Conservation (phyloP, 2,888 invertebrate species). For the Hemicrepidius hirtus region DNA sequence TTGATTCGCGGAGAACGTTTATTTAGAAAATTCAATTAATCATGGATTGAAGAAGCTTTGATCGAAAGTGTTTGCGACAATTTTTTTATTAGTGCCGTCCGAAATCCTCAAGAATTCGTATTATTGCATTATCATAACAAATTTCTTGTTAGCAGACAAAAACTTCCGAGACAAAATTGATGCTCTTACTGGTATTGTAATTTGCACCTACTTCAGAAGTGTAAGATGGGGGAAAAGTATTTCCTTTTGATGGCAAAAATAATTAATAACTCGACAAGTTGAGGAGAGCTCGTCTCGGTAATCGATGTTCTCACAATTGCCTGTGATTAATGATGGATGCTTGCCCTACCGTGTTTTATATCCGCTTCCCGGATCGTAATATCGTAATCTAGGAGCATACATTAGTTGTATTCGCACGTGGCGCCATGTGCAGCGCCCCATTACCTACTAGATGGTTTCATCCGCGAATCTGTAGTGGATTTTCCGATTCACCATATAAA, state of each 20-base stretch:
- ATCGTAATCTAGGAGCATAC: slow-evolving; percentile 50
- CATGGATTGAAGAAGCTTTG: slow-evolving; percentile 43
- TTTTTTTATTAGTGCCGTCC: slow-evolving; percentile 54
- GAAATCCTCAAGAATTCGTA: slow-evolving; percentile 51
- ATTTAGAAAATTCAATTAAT: slow-evolving; percentile 54
- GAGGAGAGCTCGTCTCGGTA: slow-evolving; percentile 62
- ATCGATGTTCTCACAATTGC: slow-evolving; percentile 69
- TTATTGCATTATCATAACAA: slow-evolving; percentile 43
- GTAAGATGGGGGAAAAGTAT: slow-evolving; percentile 61
- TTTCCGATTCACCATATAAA: slow-evolving; percentile 9
- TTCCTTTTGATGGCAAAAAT: slow-evolving; percentile 68
- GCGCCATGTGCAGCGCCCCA: slow-evolving; percentile 47
- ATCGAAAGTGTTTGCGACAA: slow-evolving; percentile 58
- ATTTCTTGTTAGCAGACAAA: slow-evolving; percentile 56
- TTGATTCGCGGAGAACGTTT: background rate
- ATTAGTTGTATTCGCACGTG: slow-evolving; percentile 51
- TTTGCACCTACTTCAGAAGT: slow-evolving; percentile 65
- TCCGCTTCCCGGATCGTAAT: slow-evolving; percentile 50
- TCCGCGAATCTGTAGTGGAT: slow-evolving; percentile 32
- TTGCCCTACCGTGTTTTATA: slow-evolving; percentile 57
- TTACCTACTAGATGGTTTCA: slow-evolving; percentile 50
- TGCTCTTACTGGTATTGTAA: slow-evolving; percentile 63
- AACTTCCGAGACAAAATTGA: slow-evolving; percentile 64
- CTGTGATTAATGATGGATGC: slow-evolving; percentile 67
- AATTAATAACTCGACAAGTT: slow-evolving; percentile 68